Conservation (phyloP, 2,113 vertebrate species). For the Anthoscopus minutus region DNA sequence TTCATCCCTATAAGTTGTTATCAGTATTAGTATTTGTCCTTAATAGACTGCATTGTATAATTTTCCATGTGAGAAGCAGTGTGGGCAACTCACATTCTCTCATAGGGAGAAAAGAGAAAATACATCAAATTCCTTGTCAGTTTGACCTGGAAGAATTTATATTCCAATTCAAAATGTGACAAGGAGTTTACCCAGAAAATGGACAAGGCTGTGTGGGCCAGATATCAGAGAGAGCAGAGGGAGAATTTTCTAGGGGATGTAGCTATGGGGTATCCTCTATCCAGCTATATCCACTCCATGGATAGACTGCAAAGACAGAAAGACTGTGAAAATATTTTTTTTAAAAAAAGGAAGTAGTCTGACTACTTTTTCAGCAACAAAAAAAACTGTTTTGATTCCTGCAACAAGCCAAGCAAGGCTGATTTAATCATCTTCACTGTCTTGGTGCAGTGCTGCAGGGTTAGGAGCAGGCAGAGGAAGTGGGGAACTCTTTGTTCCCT, state of each 20-base stretch:
- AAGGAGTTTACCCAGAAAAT: neutral
- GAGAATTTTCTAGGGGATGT: neutral
- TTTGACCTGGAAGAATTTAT: neutral
- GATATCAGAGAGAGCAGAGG: neutral
- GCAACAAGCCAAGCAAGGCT: neutral
- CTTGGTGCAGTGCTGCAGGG: neutral
- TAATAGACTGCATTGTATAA: neutral
- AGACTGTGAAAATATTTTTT: neutral
- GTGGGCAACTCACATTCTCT: neutral
- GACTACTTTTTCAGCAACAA: neutral
- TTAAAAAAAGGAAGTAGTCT: neutral
- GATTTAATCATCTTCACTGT: conserved; percentile 35
- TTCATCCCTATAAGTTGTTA: neutral
- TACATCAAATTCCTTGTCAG: neutral
- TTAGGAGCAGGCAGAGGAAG: neutral
- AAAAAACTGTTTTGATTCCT: neutral
- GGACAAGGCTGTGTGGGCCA: neutral
- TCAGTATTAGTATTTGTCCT: neutral
- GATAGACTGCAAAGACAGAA: neutral
- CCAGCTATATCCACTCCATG: neutral
- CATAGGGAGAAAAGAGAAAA: neutral
- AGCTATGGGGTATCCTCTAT: neutral
- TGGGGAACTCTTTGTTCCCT: neutral
- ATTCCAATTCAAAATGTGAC: neutral
- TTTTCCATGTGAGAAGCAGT: neutral